Conservation (phyloP, 1,140 invertebrate species). For the Bombus soroeensis region DNA sequence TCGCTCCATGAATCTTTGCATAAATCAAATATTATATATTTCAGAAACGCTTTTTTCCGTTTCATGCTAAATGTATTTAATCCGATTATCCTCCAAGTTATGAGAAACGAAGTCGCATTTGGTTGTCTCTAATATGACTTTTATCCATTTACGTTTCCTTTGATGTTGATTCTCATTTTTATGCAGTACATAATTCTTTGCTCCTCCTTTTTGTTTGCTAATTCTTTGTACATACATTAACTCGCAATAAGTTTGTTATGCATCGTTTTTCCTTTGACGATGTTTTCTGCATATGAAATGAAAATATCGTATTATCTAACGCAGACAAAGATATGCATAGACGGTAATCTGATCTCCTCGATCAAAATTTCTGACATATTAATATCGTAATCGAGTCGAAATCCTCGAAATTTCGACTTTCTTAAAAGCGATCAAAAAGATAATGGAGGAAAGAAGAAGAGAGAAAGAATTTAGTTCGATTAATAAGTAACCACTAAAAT, state of each 20-base stretch:
- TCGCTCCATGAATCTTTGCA: neutral
- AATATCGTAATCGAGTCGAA: neutral
- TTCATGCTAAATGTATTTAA: neutral
- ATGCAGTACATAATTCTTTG: no score
- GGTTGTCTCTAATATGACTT: neutral
- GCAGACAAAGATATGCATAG: no score
- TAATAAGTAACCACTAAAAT: neutral
- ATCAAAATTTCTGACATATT: neutral
- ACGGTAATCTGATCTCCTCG: no score
- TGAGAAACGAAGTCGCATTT: neutral
- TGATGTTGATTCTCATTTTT: no score
- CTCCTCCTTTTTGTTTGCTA: no score
- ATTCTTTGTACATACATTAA: no score
- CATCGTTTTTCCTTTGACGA: no score
- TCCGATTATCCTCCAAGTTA: slow-evolving; percentile 14
- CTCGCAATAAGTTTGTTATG: no score
- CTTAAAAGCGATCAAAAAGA: no score
- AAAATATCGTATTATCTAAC: no score
- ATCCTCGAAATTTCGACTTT: neutral
- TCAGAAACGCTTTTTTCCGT: neutral
- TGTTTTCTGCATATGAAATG: no score
- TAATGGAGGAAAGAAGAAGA: neutral
- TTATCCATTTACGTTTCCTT: neutral
- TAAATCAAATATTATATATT: neutral
- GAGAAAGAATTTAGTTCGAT: neutral